phyloP scores from a whole-genome alignment of 2,797 vertebrate species.

The Megaceryle alcyon region DNA sequence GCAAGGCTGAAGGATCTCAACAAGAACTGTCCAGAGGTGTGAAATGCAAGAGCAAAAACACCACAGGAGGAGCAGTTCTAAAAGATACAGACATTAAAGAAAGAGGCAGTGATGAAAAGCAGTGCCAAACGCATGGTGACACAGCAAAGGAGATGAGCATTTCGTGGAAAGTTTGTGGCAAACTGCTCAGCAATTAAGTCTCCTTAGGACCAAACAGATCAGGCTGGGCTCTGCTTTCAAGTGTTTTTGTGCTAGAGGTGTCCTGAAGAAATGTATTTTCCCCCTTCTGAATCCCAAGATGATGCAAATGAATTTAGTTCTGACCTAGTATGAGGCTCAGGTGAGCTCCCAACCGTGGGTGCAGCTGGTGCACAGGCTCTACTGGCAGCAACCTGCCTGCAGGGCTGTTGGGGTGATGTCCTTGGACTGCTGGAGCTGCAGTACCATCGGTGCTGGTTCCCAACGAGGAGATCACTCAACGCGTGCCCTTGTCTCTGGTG shows the following conservation, averaged over 20 bases:
- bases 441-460: neutral
- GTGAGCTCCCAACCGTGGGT: neutral
- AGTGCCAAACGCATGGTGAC: neutral
- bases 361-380: neutral
- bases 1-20: neutral
- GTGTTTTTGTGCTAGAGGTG: neutral
- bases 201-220: neutral
- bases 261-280: neutral
- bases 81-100: neutral
- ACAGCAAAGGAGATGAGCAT: neutral
- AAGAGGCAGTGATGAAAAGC: neutral
- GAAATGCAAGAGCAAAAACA: neutral
- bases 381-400: rapidly evolving
- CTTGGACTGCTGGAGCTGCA: neutral
- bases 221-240: neutral
- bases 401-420: neutral
- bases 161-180: neutral
- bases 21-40: neutral
- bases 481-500: neutral
- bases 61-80: neutral
- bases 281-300: neutral
- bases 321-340: neutral
- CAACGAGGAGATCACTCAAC: neutral
- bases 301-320: neutral
- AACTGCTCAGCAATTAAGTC: neutral